phyloP scores from a whole-genome alignment of 2,888 invertebrate species.

The Amiota minor region DNA sequence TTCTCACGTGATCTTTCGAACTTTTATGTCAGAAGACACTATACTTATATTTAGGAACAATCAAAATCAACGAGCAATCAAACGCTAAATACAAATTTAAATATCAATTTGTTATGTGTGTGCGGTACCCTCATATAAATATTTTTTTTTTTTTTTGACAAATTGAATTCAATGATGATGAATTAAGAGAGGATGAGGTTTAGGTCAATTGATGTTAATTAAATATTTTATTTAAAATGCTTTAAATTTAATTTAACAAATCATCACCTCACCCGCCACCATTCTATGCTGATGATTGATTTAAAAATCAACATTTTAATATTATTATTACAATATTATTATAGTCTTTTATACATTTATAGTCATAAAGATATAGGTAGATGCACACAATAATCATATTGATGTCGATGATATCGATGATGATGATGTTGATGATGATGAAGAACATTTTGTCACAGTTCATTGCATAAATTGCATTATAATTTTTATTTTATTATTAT shows the following conservation, averaged over 20 bases:
- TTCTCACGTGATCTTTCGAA: too few species aligned
- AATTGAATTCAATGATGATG: background rate
- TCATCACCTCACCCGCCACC: background rate
- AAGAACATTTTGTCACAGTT: background rate
- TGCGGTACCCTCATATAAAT: too few species aligned
- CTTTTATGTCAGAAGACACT: background rate
- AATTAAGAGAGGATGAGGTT: too few species aligned
- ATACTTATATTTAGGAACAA: background rate
- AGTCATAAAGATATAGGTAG: background rate
- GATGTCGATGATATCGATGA: too few species aligned
- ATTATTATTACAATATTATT: background rate
- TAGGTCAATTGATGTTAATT: background rate
- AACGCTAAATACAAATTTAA: too few species aligned
- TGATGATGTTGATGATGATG: too few species aligned
- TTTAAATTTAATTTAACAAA: background rate
- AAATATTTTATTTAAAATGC: background rate
- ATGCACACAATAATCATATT: background rate
- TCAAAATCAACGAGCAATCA: too few species aligned
- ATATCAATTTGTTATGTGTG: too few species aligned
- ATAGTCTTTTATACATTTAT: background rate
- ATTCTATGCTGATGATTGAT: background rate
- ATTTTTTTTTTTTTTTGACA: background rate
- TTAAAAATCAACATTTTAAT: background rate
- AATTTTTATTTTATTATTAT: too few species aligned
- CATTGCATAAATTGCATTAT: slow-evolving; percentile 27